These are phyloP conservation scores for Hemistola chrysoprasaria DNA, from an alignment of 2,888 invertebrate species.

Conservation along the genomic window DNA sequence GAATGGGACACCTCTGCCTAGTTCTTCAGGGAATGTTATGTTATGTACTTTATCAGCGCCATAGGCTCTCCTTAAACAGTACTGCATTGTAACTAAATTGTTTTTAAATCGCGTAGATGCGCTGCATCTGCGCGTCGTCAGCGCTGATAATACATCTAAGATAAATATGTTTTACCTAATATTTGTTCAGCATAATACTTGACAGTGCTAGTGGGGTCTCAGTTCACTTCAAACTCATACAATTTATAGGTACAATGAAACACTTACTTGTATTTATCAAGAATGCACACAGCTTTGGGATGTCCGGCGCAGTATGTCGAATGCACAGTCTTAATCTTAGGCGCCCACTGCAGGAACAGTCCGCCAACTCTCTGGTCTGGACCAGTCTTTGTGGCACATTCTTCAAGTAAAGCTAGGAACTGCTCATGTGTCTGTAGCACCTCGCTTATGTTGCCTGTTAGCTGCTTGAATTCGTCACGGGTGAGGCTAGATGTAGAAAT, in stretches of 20 bases:
- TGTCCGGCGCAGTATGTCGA: conserved; percentile 95
- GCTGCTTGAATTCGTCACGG: conserved; percentile 91
- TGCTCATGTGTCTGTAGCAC: conserved; percentile 93
- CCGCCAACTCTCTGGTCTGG: conserved; percentile 94
- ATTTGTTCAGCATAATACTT: too few species aligned
- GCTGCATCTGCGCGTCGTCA: too few species aligned
- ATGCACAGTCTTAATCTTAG: conserved; percentile 91
- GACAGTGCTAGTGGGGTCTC: too few species aligned
- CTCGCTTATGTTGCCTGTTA: conserved; percentile 94
- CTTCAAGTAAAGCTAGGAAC: conserved; percentile 90
- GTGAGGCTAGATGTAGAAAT: conserved; percentile 84
- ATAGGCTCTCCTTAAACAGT: too few species aligned
- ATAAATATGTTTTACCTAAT: too few species aligned
- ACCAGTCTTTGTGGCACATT: conserved; percentile 86
- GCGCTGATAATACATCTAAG: too few species aligned
- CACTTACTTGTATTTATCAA: conserved; percentile 95
- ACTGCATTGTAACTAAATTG: too few species aligned
- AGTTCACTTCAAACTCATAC: too few species aligned
- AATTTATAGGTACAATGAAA: neutral
- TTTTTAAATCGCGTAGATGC: too few species aligned
- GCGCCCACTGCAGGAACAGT: conserved; percentile 92
- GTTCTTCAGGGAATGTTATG: too few species aligned
- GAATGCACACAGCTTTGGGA: conserved; percentile 95
- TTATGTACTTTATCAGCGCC: too few species aligned
- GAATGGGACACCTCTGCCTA: too few species aligned